Evolutionary conservation across 64 coral and sea anemone genomes (phyloP), one percentile per base, ranked within the genome.

Genomic region (Stylophora pistillata): DNA sequence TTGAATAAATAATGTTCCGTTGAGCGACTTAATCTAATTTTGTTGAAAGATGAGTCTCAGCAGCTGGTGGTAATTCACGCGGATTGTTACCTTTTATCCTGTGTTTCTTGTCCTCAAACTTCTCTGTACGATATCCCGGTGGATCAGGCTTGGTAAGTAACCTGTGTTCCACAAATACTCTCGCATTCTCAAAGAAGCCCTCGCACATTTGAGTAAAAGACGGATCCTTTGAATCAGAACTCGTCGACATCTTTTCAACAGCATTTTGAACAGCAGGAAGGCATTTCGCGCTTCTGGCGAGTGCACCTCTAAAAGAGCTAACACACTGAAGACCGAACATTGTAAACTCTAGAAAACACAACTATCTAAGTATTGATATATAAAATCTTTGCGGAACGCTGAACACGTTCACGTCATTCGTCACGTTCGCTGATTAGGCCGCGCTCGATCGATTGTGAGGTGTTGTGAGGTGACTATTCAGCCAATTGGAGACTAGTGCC

Each of bases 161-260:
- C 68, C 94, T 92, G 53, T 96, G 94, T 70, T 96, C 94, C 64
- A 96, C 94, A 32, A 89, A 96, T 30, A 76, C 86, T 86, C 94
- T 96, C 33, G 94, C 94, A 89, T 90, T 87, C 55, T 93, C 88
- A 21, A 97, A 97, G 59, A 97, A 97, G 16, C 91, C 82, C 75
- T 93, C 95, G 55, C 95, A 97, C 95, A 97, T 97, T 90, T 93
- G 2, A 55, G 91, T 97, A 63, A 97, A 97, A 23, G 87, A 87
- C 1, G 91, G 95, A 75, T 97, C 95, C 71, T 89, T 34, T 20
- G 80, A 5, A 56, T 73, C 73, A 13, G 81, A 82, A 9, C 91
- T 82, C 18, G 87, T 69, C 9, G 60, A 84, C 80, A 84, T 68
- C 58, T 84, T 84, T 63, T 2, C 62, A 31, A 37, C 20, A 34